A percentile compares a stretch with the other conserved stretches of the same genome.
These are phyloP conservation scores for Sternarchorhynchus goeldii DNA, from an alignment of 2,797 vertebrate species.

Conservation along the genomic window DNA sequence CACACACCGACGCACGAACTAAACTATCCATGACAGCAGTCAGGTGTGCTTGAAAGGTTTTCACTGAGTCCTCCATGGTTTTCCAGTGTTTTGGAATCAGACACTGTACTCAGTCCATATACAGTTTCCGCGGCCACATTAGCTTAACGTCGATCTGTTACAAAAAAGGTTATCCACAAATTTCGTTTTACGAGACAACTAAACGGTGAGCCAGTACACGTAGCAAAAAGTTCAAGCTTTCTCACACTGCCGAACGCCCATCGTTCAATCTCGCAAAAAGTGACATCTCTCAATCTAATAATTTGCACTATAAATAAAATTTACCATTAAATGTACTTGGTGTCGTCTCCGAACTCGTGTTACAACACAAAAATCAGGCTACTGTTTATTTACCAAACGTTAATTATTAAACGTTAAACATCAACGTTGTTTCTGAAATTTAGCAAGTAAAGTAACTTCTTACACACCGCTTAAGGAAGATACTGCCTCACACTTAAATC, in stretches of 20 bases:
- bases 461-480: neutral
- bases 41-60: conserved; percentile 79
- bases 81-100: neutral
- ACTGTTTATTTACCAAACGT: too few species aligned
- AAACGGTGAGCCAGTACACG: too few species aligned
- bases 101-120: conserved; percentile 14
- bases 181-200: too few species aligned
- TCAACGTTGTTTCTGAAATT: neutral
- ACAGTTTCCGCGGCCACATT: neutral
- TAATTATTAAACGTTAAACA: neutral
- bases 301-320: neutral
- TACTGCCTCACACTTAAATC: neutral
- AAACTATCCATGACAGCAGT: conserved; percentile 82
- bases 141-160: too few species aligned
- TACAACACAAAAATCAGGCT: too few species aligned
- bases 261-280: neutral
- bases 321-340: neutral
- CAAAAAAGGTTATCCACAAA: too few species aligned
- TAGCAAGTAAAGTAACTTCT: conserved; percentile 4
- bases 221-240: neutral
- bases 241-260: neutral
- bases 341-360: neutral
- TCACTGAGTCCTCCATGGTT: conserved; percentile 77
- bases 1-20: conserved; percentile 79
- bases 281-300: neutral